These are phyloP conservation scores for Porites lutea DNA, from an alignment of 64 coral and sea anemone genomes.

Conservation along the genomic window DNA sequence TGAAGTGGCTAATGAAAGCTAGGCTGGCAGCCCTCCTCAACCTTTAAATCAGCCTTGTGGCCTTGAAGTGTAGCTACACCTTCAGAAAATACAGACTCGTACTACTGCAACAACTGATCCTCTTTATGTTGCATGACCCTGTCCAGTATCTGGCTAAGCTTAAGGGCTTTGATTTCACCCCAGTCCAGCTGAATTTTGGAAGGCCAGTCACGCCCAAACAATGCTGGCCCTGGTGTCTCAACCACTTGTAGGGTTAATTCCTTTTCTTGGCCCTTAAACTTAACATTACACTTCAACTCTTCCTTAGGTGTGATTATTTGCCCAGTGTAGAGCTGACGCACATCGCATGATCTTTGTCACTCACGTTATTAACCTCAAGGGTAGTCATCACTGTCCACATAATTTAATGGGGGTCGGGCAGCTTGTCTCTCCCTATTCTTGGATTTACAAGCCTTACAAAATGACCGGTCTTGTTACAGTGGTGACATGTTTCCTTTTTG, in stretches of 20 bases:
- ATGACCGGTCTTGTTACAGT: constrained; percentile 62
- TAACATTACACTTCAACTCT: constrained; percentile 42
- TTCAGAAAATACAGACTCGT: constrained; percentile 64
- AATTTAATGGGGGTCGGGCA: constrained; percentile 41
- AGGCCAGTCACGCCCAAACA: constrained; percentile 62
- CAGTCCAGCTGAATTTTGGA: constrained; percentile 60
- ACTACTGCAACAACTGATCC: constrained; percentile 37
- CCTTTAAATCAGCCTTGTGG: constrained; percentile 61
- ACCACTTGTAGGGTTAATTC: constrained; percentile 38
- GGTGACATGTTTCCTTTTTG: constrained; percentile 59
- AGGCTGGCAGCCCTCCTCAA: constrained; percentile 52
- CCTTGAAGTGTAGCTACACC: constrained; percentile 62
- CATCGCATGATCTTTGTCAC: constrained; percentile 5
- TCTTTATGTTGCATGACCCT: constrained; percentile 4
- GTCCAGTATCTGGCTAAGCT: constrained; percentile 1
- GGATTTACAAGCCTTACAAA: constrained; percentile 54
- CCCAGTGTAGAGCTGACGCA: constrained; percentile 52
- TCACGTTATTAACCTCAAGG: constrained; percentile 18
- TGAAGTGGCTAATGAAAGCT: constrained; percentile 41
- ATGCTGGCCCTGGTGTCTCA: constrained; percentile 47
- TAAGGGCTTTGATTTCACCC: constrained; percentile 64
- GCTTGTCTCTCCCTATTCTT: constrained; percentile 23
- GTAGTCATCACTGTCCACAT: constrained; percentile 32
- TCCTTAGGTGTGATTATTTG: constrained; percentile 43
- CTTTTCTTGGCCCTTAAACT: constrained; percentile 35